Base-by-base conservation (phyloP, 2,113 vertebrate species). In the Crotophaga sulcirostris region DNA sequence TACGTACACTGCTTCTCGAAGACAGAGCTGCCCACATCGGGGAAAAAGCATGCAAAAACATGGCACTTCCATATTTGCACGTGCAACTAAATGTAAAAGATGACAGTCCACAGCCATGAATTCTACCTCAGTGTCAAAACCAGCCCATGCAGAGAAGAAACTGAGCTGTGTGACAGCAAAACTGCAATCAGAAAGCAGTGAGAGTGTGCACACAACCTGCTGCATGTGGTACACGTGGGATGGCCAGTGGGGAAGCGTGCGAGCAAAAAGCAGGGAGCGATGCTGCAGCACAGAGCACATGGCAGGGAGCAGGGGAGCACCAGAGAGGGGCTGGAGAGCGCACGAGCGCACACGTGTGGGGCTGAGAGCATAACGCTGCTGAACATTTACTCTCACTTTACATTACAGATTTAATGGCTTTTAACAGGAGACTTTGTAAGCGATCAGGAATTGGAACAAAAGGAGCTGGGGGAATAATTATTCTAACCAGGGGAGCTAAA, bases 401-500 rank as follows among this genome's bases (percentile, higher is more conserved):
- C 83, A 90, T 96, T 93, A 97, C 77, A 1, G 84, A 42, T 94
- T 97, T 97, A 94, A 97, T 97, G 94, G 91, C 93, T 97, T 97
- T 96, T 96, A 97, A 96, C 96, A 68, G 93, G 88, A 96, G 89
- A 86, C 94, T 95, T 94, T 96, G 94, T 94, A 92, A 97, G 92
- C 67, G 91, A 96, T 96, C 95, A 96, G 97, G 90, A 97, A 96
- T 90, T 87, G 95, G 96, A 97, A 97, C 91, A 87, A 95, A 93
- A 94, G 85, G 94, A 93, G 90, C 91, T 95, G 80, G 80, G 84
- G 79, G 69, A 96, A 96, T 92, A 95, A 93, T 97, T 90, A 97
- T 87, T 90, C 93, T 89, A 90, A 96, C 95, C 90, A 90, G 78
- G 90, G 94, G 96, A 93, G 87, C 83, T 68, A 77, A 70, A 90